Base-by-base conservation (phyloP, 1,140 invertebrate species). In the Callitettix versicolor region DNA sequence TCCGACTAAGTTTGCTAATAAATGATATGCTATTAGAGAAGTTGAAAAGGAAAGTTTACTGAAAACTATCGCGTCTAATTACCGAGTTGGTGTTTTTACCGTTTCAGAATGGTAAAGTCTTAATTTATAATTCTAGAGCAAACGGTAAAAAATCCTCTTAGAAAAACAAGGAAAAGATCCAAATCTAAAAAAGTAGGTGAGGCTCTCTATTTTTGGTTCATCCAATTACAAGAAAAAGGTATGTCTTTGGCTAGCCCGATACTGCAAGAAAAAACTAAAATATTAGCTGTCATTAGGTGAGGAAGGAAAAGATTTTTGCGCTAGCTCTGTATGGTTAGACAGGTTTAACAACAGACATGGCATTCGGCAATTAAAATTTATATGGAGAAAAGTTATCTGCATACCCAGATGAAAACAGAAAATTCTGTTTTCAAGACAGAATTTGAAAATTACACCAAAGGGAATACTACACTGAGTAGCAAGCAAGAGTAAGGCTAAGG, bases 381-480 rank as follows among this genome's bases (percentile, higher is more conserved):
- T 33, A 26, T 33, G 34, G 42, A n/a, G 43, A 36, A 49, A 55
- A 36, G 40, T 22, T 55, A 2, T 55, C 41, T 22, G 53, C 53
- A 2, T 21, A 34, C 40, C 14, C 12, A 7, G n/a, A 46, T 14
- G 41, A 42, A 5, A n/a, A n/a, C n/a, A n/a, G 38, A n/a, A n/a
- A n/a, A n/a, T n/a, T 36, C 20, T 43, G 20, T 49, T 17, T 46
- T n/a, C 53, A 20, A 12, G 18, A 46, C 2, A 24, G 22, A 47
- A 38, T 30, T 24, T 53, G 52, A 18, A 5, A 34, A 38, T 46
- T 42, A n/a, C 9, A 46, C 33, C 12, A 17, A 57, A 36, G n/a
- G 26, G 11, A 18, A 53, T 5, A 43, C 1, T 14, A 53, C n/a
- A n/a, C n/a, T n/a, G n/a, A n/a, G n/a, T n/a, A n/a, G n/a, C n/a